phyloP scores from a whole-genome alignment of 2,797 vertebrate species.

The Manis pentadactyla region DNA sequence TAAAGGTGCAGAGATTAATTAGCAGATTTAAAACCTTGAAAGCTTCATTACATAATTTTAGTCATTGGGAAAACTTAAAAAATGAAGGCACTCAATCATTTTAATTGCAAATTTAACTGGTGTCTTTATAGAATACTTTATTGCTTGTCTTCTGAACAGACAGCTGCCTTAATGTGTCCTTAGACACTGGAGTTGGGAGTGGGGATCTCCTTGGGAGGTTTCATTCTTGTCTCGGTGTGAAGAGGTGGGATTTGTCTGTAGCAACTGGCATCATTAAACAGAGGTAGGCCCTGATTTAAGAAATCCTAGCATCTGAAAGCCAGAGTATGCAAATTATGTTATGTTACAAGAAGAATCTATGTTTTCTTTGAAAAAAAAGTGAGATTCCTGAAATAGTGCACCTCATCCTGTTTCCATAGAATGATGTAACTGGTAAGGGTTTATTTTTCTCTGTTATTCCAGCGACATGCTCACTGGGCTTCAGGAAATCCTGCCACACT shows the following conservation, averaged over 20 bases:
- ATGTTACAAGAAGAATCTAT: neutral
- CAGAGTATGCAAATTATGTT: neutral
- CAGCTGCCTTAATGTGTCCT: constrained; percentile 53
- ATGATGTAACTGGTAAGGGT: constrained; percentile 6
- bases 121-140: constrained; percentile 73
- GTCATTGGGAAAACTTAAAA: constrained; percentile 82
- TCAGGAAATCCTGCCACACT: neutral
- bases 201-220: neutral
- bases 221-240: neutral
- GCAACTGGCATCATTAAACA: neutral
- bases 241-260: neutral
- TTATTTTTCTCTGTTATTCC: constrained; percentile 18
- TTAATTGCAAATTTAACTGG: constrained; percentile 78
- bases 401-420: neutral
- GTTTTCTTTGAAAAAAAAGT: neutral
- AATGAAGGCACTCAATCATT: constrained; percentile 78
- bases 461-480: neutral
- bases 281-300: neutral
- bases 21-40: constrained; percentile 80
- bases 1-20: constrained; percentile 81
- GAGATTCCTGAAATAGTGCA: neutral
- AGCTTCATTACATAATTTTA: constrained; percentile 81
- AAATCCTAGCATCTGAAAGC: neutral
- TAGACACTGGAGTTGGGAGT: constrained; percentile 9
- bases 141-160: constrained; percentile 70